Conservation (phyloP, 2,888 invertebrate species). For the Schrankia costaestrigalis region DNA sequence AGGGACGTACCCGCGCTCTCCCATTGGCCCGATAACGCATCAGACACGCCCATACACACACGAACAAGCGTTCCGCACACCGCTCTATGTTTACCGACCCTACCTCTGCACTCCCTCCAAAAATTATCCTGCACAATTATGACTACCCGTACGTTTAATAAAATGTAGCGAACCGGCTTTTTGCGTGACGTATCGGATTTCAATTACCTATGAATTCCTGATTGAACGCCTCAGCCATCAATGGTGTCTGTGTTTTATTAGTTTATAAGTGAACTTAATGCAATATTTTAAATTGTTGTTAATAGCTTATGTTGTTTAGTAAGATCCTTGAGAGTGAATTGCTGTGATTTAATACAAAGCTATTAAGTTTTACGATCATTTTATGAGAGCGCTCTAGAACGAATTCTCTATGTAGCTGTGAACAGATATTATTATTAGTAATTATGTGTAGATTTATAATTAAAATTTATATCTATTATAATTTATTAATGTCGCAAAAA, state of each 20-base stretch:
- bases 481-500: too few species aligned
- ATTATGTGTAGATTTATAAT: conserved; percentile 1
- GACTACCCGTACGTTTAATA: conserved; percentile 36
- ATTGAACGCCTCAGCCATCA: conserved; percentile 33
- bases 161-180: conserved; percentile 37
- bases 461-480: conserved; percentile 15
- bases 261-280: conserved; percentile 24
- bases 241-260: conserved; percentile 22
- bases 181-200: conserved; percentile 45
- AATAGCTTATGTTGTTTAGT: conserved; percentile 13
- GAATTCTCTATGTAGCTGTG: conserved; percentile 11
- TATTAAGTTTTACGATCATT: conserved; percentile 19
- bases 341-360: conserved; percentile 16
- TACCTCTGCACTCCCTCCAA: conserved; percentile 22
- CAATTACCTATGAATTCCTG: conserved; percentile 37
- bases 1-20: conserved; percentile 12
- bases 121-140: conserved; percentile 44
- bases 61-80: conserved; percentile 13
- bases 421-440: too few species aligned
- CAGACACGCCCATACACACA: conserved; percentile 27
- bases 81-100: conserved; percentile 41
- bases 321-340: conserved; percentile 6
- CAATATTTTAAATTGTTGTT: conserved; percentile 22
- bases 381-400: conserved; percentile 20
- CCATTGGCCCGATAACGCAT: conserved; percentile 43